Percentiles rank a stretch among this genome's conserved stretches.
These are phyloP conservation scores for Charadrius vociferus DNA, from an alignment of 2,113 vertebrate genomes.

Conservation along the genomic window DNA sequence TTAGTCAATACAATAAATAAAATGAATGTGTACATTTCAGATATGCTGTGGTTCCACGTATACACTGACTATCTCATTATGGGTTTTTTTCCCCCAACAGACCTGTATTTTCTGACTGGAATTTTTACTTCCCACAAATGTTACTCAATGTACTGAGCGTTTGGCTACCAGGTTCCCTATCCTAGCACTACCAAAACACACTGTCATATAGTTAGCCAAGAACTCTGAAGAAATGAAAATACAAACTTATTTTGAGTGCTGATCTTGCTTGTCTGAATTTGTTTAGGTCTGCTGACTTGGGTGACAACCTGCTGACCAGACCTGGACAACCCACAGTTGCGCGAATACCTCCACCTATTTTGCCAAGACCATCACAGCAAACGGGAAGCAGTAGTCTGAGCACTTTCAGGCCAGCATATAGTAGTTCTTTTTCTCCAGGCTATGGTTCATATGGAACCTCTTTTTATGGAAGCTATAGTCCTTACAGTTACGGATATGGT, in stretches of 20 bases:
- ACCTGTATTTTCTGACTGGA: background rate
- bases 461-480: conserved; percentile 83
- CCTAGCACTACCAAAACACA: accelerated
- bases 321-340: conserved; percentile 82
- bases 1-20: background rate
- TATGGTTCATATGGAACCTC: conserved; percentile 88
- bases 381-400: conserved; percentile 68
- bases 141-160: accelerated
- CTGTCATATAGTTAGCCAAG: background rate
- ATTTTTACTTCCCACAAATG: background rate
- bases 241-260: background rate
- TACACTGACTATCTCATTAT: background rate
- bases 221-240: background rate
- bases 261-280: conserved; percentile 3
- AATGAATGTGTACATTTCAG: background rate
- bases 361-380: conserved; percentile 87
- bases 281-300: conserved; percentile 86
- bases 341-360: conserved; percentile 87
- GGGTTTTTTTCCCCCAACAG: background rate
- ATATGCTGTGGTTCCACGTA: background rate
- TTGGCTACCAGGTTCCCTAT: background rate
- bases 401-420: conserved; percentile 85
- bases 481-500: conserved; percentile 82
- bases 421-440: conserved; percentile 82
- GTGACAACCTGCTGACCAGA: conserved; percentile 68